Evolutionary conservation across 2,113 vertebrate genomes (phyloP).

Genomic region (Corynorhinus townsendii): DNA sequence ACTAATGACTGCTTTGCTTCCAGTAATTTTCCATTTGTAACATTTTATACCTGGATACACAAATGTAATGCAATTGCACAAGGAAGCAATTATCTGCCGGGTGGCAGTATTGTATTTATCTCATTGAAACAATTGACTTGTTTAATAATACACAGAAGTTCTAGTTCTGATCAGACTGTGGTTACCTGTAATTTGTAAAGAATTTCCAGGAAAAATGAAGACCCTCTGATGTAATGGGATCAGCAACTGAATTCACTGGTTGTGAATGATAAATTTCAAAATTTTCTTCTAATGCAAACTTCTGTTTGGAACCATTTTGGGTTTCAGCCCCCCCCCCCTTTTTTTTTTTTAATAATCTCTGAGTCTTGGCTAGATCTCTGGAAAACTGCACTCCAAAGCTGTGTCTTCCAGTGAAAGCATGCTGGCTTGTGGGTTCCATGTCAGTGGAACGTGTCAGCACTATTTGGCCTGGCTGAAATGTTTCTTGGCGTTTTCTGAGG

Average conservation of each 20-base stretch:
- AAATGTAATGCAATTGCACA: slow-evolving; percentile 64
- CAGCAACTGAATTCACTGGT: background rate
- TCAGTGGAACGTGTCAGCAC: slow-evolving; percentile 22
- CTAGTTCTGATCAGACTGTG: slow-evolving; percentile 8
- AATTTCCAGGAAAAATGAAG: slow-evolving; percentile 48
- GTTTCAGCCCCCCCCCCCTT: no score
- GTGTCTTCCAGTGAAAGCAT: slow-evolving; percentile 26
- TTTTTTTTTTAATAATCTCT: background rate
- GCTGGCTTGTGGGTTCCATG: slow-evolving; percentile 45
- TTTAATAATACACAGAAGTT: slow-evolving; percentile 65
- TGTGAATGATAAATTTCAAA: slow-evolving; percentile 25
- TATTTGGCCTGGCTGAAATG: slow-evolving; percentile 34
- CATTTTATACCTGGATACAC: slow-evolving; percentile 70
- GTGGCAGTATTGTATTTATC: slow-evolving; percentile 69
- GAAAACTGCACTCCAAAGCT: slow-evolving; percentile 35
- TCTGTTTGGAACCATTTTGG: slow-evolving; percentile 19
- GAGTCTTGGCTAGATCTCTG: background rate
- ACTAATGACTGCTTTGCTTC: slow-evolving; percentile 65
- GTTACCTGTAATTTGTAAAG: slow-evolving; percentile 50
- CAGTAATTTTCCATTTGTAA: slow-evolving; percentile 62
- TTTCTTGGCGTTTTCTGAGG: slow-evolving; percentile 52
- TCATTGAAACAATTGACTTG: slow-evolving; percentile 60
- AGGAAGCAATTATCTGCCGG: slow-evolving; percentile 65
- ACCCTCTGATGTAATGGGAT: slow-evolving; percentile 8
- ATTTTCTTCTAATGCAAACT: background rate